phyloP scores from a whole-genome alignment of 2,797 vertebrate genomes.

The Lepilemur septentrionalis region DNA sequence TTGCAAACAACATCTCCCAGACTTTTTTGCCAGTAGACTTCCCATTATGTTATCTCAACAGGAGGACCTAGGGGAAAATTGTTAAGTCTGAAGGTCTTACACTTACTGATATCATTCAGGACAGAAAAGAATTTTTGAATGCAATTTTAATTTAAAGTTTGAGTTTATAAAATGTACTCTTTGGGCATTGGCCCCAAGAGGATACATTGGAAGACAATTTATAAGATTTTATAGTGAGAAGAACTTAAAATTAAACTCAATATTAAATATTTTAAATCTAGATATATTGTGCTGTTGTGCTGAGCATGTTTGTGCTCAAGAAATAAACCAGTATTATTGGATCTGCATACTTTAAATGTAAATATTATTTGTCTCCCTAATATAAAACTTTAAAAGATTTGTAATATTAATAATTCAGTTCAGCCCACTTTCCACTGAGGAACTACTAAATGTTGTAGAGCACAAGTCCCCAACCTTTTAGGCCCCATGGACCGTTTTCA shows the following conservation, averaged over 20 bases:
- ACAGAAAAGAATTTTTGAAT: neutral
- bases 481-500: too few species aligned
- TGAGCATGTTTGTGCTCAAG: neutral
- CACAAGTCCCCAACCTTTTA: too few species aligned
- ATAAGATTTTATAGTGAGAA: neutral
- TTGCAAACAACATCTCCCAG: neutral
- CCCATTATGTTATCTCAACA: neutral
- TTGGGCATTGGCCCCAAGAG: neutral
- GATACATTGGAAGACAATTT: neutral
- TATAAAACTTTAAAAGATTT: conserved; percentile 41
- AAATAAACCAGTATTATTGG: neutral
- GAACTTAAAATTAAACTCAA: conserved; percentile 11
- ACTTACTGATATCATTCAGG: neutral
- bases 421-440: neutral
- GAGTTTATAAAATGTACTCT: neutral
- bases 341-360: conserved; percentile 1
- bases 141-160: neutral
- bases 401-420: conserved; percentile 21
- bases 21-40: neutral
- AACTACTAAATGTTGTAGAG: neutral
- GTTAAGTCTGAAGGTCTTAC: neutral
- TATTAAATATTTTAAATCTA: neutral
- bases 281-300: neutral
- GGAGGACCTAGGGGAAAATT: neutral
- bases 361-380: neutral